Conservation (phyloP, 2,888 invertebrate species). For the Strigamia crassipes region DNA sequence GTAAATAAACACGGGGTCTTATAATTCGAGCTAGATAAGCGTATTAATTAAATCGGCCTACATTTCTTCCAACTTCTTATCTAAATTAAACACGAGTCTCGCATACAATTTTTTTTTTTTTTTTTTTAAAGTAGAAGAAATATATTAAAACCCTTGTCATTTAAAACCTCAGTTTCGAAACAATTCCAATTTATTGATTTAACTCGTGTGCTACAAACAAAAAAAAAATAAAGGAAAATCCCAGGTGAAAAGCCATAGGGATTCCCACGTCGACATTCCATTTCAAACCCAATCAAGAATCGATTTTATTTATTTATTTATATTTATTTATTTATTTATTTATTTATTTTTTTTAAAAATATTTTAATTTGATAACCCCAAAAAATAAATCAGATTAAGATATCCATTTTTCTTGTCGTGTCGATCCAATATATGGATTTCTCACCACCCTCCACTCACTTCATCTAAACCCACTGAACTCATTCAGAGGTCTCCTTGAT, state of each 20-base stretch:
- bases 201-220: not conserved
- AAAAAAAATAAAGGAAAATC: not conserved
- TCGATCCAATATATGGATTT: not conserved
- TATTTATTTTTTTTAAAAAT: not conserved
- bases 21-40: not conserved
- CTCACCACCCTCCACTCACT: not conserved
- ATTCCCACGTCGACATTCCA: not conserved
- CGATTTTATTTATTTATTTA: not conserved
- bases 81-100: not conserved
- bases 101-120: too few relatives aligned
- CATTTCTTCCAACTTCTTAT: not conserved
- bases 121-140: too few relatives aligned
- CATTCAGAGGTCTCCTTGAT: not conserved
- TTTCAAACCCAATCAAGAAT: not conserved
- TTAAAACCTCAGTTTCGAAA: not conserved
- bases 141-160: not conserved
- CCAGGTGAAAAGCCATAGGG: slow-evolving; percentile 31
- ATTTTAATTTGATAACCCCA: not conserved
- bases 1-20: not conserved
- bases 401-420: not conserved
- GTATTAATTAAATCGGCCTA: not conserved
- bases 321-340: too few relatives aligned
- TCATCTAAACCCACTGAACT: slow-evolving; percentile 23
- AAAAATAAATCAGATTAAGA: not conserved
- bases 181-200: slow-evolving; percentile 5